Conservation (phyloP, 1,140 invertebrate genomes). For the Drosophila ercepeae region DNA sequence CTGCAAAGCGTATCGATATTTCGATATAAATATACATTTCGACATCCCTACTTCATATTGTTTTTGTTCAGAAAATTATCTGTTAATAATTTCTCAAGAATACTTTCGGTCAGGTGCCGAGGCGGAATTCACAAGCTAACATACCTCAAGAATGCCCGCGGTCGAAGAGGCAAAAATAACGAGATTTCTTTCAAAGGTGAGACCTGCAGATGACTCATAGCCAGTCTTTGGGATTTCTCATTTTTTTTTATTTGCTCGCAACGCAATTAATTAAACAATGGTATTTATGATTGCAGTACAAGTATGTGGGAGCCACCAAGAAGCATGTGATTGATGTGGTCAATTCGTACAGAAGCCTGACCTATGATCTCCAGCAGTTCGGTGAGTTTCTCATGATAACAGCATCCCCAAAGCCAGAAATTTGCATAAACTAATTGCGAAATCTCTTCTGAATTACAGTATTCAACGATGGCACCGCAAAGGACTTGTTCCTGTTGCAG, state of each 20-base stretch:
- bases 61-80: slow-evolving; percentile 29
- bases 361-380: slow-evolving; percentile 71
- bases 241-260: slow-evolving; percentile 35
- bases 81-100: not conserved
- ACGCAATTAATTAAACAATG: slow-evolving; percentile 30
- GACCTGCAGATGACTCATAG: slow-evolving; percentile 56
- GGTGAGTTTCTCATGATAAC: slow-evolving; percentile 45
- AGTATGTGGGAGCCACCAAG: slow-evolving; percentile 74
- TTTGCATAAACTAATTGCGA: not conserved
- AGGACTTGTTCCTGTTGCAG: slow-evolving; percentile 92
- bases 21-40: no score
- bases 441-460: slow-evolving; percentile 85
- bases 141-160: slow-evolving; percentile 54
- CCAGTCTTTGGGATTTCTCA: slow-evolving; percentile 13
- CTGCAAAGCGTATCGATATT: no score
- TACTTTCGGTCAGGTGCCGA: slow-evolving; percentile 3
- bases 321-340: slow-evolving; percentile 79
- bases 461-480: slow-evolving; percentile 94
- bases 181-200: slow-evolving; percentile 74
- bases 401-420: not conserved
- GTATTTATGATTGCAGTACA: slow-evolving; percentile 63
- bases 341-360: slow-evolving; percentile 66
- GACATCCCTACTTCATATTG: slow-evolving; percentile 3
- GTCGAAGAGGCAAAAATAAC: slow-evolving; percentile 72
- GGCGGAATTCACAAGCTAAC: slow-evolving; percentile 2